Percentiles rank a stretch among this genome's conserved stretches.
phyloP scores from a whole-genome alignment of 1,140 invertebrate genomes.

The Drosophila albomicans region DNA sequence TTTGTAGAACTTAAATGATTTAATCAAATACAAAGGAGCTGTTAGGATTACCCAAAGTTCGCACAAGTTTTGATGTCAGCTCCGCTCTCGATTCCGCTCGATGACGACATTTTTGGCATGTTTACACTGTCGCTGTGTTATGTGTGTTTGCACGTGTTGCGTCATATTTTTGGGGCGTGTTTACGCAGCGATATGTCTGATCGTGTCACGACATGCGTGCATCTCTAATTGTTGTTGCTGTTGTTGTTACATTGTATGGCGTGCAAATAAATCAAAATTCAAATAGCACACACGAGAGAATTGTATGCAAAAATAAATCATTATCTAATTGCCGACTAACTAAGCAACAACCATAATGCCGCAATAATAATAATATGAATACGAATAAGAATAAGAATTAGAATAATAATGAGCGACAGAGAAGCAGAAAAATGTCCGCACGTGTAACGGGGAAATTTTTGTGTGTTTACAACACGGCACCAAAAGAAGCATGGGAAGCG shows the following conservation, averaged over 20 bases:
- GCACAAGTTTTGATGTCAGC: too few species aligned
- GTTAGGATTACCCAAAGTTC: too few species aligned
- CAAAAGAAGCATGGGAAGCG: neutral
- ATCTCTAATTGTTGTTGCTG: neutral
- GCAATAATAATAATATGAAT: neutral
- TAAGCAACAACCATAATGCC: slow-evolving; percentile 28
- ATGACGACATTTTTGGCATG: neutral
- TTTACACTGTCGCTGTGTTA: slow-evolving; percentile 2
- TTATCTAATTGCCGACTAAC: slow-evolving; percentile 72
- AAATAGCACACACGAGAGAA: slow-evolving; percentile 33
- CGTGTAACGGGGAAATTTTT: slow-evolving; percentile 68
- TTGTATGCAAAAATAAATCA: slow-evolving; percentile 77
- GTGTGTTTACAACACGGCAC: slow-evolving; percentile 68
- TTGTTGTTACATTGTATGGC: slow-evolving; percentile 22
- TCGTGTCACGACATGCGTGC: slow-evolving; percentile 17
- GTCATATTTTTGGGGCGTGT: neutral
- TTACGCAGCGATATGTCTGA: neutral
- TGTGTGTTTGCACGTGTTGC: slow-evolving; percentile 2
- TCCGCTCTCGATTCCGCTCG: neutral
- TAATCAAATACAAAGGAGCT: too few species aligned
- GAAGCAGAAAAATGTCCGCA: slow-evolving; percentile 62
- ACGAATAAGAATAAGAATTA: too few species aligned
- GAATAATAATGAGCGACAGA: slow-evolving; percentile 4
- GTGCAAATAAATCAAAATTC: slow-evolving; percentile 50
- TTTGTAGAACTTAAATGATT: too few species aligned